Conservation (phyloP, 2,797 vertebrate species). For the Cygnus olor region DNA sequence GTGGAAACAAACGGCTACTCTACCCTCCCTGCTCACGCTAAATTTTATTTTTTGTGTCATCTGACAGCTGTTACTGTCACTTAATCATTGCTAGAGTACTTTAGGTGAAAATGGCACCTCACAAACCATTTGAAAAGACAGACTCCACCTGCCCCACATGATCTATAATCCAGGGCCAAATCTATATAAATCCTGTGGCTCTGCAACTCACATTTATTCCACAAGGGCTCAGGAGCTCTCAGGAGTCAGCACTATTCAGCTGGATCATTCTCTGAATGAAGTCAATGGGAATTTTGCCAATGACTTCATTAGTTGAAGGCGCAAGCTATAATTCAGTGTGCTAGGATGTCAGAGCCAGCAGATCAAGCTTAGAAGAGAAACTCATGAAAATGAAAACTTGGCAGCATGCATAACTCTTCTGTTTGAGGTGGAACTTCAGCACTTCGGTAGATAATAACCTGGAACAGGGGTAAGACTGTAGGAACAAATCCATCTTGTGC, state of each 20-base stretch:
- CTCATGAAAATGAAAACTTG: neutral
- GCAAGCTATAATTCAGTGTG: neutral
- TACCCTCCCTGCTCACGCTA: neutral
- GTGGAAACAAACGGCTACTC: neutral
- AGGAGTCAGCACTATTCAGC: neutral
- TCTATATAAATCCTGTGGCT: neutral
- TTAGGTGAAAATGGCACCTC: neutral
- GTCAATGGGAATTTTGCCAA: conserved; percentile 46
- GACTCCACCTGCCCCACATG: neutral
- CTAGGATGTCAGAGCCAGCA: neutral
- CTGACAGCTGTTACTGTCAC: neutral
- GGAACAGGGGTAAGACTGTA: neutral
- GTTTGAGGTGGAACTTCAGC: neutral
- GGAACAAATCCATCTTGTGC: neutral
- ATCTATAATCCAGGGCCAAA: neutral
- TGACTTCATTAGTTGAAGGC: neutral
- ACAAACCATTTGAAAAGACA: neutral
- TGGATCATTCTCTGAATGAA: neutral
- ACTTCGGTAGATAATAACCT: neutral
- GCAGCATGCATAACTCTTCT: neutral
- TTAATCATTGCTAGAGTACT: neutral
- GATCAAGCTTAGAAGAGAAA: neutral
- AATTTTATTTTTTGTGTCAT: neutral
- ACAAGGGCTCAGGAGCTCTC: neutral
- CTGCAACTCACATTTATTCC: neutral